Evolutionary conservation across 1,140 invertebrate species (phyloP).

Genomic region (Euwallacea similis): DNA sequence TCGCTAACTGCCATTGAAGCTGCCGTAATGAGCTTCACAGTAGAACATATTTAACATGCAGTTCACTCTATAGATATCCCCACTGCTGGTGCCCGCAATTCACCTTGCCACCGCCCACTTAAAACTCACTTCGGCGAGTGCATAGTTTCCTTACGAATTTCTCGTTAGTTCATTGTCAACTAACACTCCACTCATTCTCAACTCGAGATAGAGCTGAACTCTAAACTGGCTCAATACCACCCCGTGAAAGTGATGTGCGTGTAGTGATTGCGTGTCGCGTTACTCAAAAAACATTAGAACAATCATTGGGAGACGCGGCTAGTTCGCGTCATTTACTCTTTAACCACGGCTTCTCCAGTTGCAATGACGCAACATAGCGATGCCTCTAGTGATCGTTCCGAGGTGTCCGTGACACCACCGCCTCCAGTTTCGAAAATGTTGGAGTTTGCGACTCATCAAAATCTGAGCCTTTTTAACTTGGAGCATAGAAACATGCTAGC

Average conservation of each 20-base stretch:
- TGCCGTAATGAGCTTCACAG: slow-evolving; percentile 54
- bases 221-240: neutral
- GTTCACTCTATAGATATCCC: slow-evolving; percentile 54
- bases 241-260: slow-evolving; percentile 20
- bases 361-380: slow-evolving; percentile 55
- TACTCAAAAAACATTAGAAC: slow-evolving; percentile 4
- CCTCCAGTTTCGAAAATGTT: slow-evolving; percentile 52
- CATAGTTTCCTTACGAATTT: slow-evolving; percentile 33
- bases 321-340: slow-evolving; percentile 47
- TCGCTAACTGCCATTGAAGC: slow-evolving; percentile 48
- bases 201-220: neutral
- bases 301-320: slow-evolving; percentile 46
- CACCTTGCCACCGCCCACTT: slow-evolving; percentile 46
- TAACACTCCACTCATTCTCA: slow-evolving; percentile 22
- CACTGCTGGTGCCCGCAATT: slow-evolving; percentile 40
- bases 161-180: slow-evolving; percentile 45
- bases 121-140: slow-evolving; percentile 41
- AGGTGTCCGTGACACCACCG: slow-evolving; percentile 53
- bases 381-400: slow-evolving; percentile 54
- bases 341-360: slow-evolving; percentile 54
- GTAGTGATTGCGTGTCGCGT: slow-evolving; percentile 17
- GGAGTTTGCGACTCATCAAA: slow-evolving; percentile 53
- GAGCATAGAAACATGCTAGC: slow-evolving; percentile 56
- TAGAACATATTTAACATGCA: slow-evolving; percentile 56
- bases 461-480: slow-evolving; percentile 51